Base-by-base conservation (phyloP, 2,888 invertebrate genomes). In the Drosophila incognita region DNA sequence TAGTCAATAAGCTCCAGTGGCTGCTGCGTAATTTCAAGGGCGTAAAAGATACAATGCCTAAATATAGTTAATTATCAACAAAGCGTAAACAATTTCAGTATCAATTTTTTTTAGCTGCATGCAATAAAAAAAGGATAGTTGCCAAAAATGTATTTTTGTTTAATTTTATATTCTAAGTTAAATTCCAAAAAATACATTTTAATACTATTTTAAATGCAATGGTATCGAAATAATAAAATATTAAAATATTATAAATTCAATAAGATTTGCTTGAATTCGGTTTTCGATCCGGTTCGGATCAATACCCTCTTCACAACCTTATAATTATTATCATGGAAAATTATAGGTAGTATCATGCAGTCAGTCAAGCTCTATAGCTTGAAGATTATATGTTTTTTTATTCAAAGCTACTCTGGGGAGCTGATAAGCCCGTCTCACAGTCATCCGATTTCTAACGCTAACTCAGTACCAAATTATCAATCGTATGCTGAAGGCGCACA, bases 381-480 rank as follows among this genome's bases (percentile, higher is more conserved):
- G 27, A 11, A 36, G 6, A 27, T 33, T 18, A 35, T 42, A 56
- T 51, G 21, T 11, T 40, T 18, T 74, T 52, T 36, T 11, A 36
- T 46, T 15, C 4, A 24, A 24, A 24, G 24, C 24, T 27, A 15
- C 27, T 46, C 4, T 15, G 15, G 24, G 24, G 60, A 35, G 35
- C 70, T 79, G 78, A 79, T 79, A 79, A 79, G 79, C 53, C 38
- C 33, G 58, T 48, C 59, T 31, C 56, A 67, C 42, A 33, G 51
- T 77, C 66, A 69, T 69, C 53, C 24, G 49, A 77, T 69, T 65
- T 24, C 52, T 31, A 48, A 62, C 46, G 59, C 13, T 51, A 59
- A 53, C 21, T 80, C 65, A 84, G 87, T 84, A 62, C n/a, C 6
- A 36, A 56, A 51, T 54, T 21, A 67, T 51, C 64, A 57, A 60